These are phyloP conservation scores for Aldabrachelys gigantea DNA, from an alignment of 2,113 vertebrate genomes.

Conservation along the genomic window DNA sequence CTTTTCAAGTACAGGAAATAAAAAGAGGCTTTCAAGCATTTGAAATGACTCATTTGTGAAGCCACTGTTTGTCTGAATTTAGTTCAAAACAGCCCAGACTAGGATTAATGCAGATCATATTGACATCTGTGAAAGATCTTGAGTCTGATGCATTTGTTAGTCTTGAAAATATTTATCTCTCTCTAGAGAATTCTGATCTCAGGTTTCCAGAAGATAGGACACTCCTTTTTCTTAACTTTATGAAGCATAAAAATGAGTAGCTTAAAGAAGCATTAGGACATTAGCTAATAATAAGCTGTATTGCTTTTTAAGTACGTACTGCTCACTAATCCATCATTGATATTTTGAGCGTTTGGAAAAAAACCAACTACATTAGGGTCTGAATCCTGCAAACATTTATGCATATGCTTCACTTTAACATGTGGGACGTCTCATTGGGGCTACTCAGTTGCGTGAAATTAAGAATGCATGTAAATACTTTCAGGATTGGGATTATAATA, in stretches of 20 bases:
- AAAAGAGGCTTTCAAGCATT: constrained; percentile 46
- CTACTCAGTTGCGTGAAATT: not conserved
- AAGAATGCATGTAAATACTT: constrained; percentile 1
- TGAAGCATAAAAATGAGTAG: not conserved
- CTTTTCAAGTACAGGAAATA: constrained; percentile 53
- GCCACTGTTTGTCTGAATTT: constrained; percentile 53
- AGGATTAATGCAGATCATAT: constrained; percentile 56
- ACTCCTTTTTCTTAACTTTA: not conserved
- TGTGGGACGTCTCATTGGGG: not conserved
- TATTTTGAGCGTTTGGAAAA: not conserved
- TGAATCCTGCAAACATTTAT: not conserved
- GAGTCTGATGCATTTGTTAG: constrained; percentile 36
- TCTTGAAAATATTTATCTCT: constrained; percentile 60
- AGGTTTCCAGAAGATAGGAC: constrained; percentile 19
- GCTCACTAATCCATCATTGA: not conserved
- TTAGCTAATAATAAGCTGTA: not conserved
- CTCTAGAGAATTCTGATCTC: constrained; percentile 50
- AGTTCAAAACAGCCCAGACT: constrained; percentile 58
- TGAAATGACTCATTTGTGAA: constrained; percentile 62
- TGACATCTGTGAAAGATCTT: constrained; percentile 71
- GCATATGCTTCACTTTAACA: not conserved
- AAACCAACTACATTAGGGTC: not conserved
- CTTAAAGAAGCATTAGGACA: not conserved
- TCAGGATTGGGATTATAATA: not conserved
- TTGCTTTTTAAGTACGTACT: not conserved